Percentiles rank a stretch among this genome's conserved stretches.
These are phyloP conservation scores for Callipepla squamata DNA, from an alignment of 2,113 vertebrate species.

Conservation along the genomic window DNA sequence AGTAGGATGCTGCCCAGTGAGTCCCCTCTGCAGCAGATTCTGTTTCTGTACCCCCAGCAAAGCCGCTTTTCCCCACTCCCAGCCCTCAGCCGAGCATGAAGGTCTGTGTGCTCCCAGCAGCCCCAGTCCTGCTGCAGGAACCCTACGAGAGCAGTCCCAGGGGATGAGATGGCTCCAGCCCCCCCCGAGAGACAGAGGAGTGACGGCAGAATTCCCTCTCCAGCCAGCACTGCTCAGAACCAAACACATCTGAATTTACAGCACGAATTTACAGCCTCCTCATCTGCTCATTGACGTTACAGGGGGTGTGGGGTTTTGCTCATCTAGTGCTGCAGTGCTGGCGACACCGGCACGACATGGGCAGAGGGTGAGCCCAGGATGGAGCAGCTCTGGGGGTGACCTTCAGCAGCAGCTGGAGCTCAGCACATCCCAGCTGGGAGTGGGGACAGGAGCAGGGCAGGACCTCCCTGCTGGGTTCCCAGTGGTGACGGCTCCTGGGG, in stretches of 20 bases:
- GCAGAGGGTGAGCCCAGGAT: not conserved
- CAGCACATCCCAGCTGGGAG: not conserved
- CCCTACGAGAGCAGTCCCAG: rapidly evolving
- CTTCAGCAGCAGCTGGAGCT: not conserved
- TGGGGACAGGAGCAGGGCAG: not conserved
- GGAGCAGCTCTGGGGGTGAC: constrained; percentile 17
- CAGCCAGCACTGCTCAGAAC: not conserved
- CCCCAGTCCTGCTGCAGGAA: not conserved
- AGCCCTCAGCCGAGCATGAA: not conserved
- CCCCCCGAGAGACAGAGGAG: not conserved
- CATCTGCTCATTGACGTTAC: not conserved
- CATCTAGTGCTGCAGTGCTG: rapidly evolving
- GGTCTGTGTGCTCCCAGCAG: not conserved
- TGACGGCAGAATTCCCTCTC: not conserved
- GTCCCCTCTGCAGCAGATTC: not conserved
- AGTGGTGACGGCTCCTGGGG: not conserved
- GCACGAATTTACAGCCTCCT: not conserved
- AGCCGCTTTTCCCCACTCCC: not conserved
- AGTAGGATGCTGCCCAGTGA: not conserved
- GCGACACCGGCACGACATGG: not conserved
- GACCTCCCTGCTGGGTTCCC: too few relatives aligned
- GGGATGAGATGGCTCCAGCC: not conserved
- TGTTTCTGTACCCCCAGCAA: constrained; percentile 13
- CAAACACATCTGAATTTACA: not conserved
- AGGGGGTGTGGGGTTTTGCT: not conserved